Conservation (phyloP, 2,888 invertebrate species). For the Psylliodes chrysocephalus region DNA sequence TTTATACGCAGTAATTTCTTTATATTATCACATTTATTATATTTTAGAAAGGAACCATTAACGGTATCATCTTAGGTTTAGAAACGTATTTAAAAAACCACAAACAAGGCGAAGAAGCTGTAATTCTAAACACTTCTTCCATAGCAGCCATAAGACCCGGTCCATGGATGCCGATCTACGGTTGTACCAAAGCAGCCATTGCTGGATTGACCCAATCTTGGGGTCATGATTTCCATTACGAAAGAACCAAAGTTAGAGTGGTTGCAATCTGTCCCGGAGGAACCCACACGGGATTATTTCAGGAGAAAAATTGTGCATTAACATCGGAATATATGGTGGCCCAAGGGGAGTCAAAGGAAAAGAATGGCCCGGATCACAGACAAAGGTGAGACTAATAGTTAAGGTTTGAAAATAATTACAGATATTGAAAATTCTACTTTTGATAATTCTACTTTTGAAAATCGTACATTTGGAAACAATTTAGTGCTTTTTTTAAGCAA, state of each 20-base stretch:
- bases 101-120: conserved; percentile 42
- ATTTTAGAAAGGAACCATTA: conserved; percentile 52
- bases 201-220: conserved; percentile 41
- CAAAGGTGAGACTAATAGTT: conserved; percentile 34
- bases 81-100: conserved; percentile 42
- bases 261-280: conserved; percentile 67
- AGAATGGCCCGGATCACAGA: conserved; percentile 2
- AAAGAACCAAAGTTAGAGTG: conserved; percentile 65
- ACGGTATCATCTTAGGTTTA: conserved; percentile 43
- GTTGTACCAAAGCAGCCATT: conserved; percentile 42
- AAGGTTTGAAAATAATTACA: conserved; percentile 11
- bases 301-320: conserved; percentile 1
- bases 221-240: conserved; percentile 49
- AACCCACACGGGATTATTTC: conserved; percentile 61
- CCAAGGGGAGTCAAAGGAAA: not conserved
- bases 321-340: conserved; percentile 1
- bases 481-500: no score
- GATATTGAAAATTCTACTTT: no score
- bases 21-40: no score
- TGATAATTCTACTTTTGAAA: no score
- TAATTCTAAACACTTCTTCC: conserved; percentile 45
- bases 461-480: no score
- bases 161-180: conserved; percentile 38
- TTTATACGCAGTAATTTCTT: no score
- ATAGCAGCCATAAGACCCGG: conserved; percentile 32